Percentiles rank a stretch among this genome's conserved stretches.
These are phyloP conservation scores for Salmo trutta DNA, from an alignment of 2,797 vertebrate genomes.

Conservation along the genomic window DNA sequence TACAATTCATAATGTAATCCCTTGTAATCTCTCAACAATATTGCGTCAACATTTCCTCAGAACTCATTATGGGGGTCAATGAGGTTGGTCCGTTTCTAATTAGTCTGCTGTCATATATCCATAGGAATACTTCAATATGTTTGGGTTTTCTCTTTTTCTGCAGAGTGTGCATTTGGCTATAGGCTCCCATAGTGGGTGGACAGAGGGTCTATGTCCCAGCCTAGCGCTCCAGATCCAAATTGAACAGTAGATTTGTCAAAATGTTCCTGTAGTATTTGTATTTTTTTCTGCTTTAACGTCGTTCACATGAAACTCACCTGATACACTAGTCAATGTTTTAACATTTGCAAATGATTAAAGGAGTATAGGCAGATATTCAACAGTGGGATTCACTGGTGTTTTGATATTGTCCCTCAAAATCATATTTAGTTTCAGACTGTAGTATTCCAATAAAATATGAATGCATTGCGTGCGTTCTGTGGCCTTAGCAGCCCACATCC, in stretches of 20 bases:
- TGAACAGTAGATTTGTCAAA: neutral
- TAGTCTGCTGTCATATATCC: too few species aligned
- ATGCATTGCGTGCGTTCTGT: neutral
- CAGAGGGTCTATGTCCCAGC: too few species aligned
- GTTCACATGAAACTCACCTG: neutral
- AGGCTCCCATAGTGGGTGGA: too few species aligned
- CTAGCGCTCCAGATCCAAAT: too few species aligned
- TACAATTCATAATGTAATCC: neutral
- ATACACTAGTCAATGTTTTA: neutral
- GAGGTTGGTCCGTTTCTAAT: too few species aligned
- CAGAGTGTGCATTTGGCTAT: too few species aligned
- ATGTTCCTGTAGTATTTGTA: neutral
- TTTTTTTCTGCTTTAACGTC: neutral
- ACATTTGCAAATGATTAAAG: neutral
- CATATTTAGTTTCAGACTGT: neutral
- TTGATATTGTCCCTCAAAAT: neutral
- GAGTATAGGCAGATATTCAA: neutral
- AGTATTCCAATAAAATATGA: slow-evolving; percentile 3
- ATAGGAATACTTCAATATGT: too few species aligned
- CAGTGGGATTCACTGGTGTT: neutral
- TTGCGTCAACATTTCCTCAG: neutral
- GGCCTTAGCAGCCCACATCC: neutral
- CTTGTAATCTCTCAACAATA: too few species aligned
- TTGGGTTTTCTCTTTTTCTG: too few species aligned
- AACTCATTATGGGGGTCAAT: too few species aligned